Evolutionary conservation across 37 sponge, comb jelly and placozoan species (phyloP).

Genomic region (Chondrilla cf. caribensis): DNA sequence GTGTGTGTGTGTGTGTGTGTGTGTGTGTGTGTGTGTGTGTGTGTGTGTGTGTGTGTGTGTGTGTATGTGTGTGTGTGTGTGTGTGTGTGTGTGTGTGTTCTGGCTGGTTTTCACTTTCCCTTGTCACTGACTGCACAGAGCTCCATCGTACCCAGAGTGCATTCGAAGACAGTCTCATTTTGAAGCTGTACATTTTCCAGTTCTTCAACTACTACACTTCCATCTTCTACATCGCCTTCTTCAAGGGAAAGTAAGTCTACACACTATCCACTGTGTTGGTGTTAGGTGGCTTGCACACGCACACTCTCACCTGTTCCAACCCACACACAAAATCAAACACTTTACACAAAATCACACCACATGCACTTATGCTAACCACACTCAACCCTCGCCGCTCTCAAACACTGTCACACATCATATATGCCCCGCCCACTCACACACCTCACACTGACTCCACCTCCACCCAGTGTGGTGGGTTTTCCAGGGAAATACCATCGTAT

Average conservation of each 20-base stretch:
- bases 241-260: slow-evolving; percentile 63
- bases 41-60: slow-evolving; percentile 11
- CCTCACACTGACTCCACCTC: too few relatives aligned
- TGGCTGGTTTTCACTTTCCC: too few relatives aligned
- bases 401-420: too few relatives aligned
- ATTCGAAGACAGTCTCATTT: slow-evolving; percentile 43
- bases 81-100: slow-evolving; percentile 6
- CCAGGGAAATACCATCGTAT: slow-evolving; percentile 57
- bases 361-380: slow-evolving; percentile 63
- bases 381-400: slow-evolving; percentile 32
- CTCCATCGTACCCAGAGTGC: slow-evolving; percentile 62
- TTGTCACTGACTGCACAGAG: slow-evolving; percentile 16
- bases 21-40: slow-evolving; percentile 26
- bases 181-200: slow-evolving; percentile 65
- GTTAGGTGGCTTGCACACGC: slow-evolving; percentile 72
- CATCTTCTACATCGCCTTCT: slow-evolving; percentile 78
- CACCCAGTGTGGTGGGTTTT: slow-evolving; percentile 55
- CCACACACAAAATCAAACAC: slow-evolving; percentile 59
- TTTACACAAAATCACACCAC: slow-evolving; percentile 76
- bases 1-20: slow-evolving; percentile 25
- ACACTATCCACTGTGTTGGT: too few relatives aligned
- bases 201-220: slow-evolving; percentile 66
- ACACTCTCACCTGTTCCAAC: slow-evolving; percentile 50
- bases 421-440: too few relatives aligned
- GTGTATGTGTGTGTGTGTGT: slow-evolving; percentile 22